Conservation (phyloP, 1,140 invertebrate species). For the Lasioglossum albipes region DNA sequence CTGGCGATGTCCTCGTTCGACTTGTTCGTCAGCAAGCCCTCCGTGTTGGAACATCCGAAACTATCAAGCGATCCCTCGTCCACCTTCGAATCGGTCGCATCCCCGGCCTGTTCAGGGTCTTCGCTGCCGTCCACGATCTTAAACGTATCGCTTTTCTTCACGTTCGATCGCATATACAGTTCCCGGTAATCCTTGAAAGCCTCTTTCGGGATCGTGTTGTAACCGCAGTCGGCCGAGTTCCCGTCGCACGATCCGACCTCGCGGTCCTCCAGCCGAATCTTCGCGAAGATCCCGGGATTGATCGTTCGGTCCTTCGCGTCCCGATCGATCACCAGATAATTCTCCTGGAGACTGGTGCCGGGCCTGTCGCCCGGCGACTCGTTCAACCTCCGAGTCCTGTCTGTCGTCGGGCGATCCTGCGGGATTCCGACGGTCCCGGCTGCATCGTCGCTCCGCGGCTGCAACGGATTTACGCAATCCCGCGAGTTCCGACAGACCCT, state of each 20-base stretch:
- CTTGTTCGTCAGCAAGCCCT: constrained; percentile 56
- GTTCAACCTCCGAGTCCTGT: not conserved
- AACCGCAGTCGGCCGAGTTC: constrained; percentile 63
- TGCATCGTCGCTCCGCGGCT: not conserved
- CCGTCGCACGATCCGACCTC: not conserved
- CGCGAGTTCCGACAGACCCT: constrained; percentile 67
- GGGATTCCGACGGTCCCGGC: not conserved
- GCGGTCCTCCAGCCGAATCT: constrained; percentile 32
- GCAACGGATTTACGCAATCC: constrained; percentile 53
- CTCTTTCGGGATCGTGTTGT: constrained; percentile 68
- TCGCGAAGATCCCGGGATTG: constrained; percentile 6
- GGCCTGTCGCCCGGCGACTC: constrained; percentile 54
- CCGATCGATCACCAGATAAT: constrained; percentile 62
- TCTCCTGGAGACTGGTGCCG: constrained; percentile 67
- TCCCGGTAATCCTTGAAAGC: constrained; percentile 55
- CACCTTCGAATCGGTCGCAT: constrained; percentile 17
- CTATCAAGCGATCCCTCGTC: constrained; percentile 21
- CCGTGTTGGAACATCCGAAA: constrained; percentile 22
- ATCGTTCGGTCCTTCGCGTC: not conserved
- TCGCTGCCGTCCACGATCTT: constrained; percentile 72
- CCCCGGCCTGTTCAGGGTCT: constrained; percentile 10
- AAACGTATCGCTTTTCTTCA: constrained; percentile 76
- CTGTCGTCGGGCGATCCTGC: not conserved
- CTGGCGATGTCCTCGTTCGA: constrained; percentile 69
- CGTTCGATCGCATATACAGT: constrained; percentile 64